Conservation (phyloP, 2,888 invertebrate species). For the Helicoverpa assulta region DNA sequence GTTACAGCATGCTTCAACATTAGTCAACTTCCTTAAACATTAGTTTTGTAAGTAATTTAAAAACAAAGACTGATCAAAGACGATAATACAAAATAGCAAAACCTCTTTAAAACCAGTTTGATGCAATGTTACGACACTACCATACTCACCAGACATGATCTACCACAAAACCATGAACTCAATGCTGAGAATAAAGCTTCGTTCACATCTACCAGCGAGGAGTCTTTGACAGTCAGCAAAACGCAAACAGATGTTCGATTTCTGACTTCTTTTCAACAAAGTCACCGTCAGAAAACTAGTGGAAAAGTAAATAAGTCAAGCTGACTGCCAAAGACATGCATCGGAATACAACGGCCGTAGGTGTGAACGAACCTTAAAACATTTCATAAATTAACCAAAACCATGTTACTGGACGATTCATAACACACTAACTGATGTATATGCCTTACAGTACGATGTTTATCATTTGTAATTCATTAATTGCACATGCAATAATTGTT, state of each 20-base stretch:
- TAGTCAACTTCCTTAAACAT: slow-evolving; percentile 17
- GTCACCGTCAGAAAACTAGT: too few species aligned
- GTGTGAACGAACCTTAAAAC: too few species aligned
- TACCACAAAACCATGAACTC: slow-evolving; percentile 25
- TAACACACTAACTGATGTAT: slow-evolving; percentile 39
- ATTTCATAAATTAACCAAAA: slow-evolving; percentile 53
- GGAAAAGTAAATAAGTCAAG: too few species aligned
- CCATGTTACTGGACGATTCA: slow-evolving; percentile 48
- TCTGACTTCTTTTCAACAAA: too few species aligned
- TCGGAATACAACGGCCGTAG: too few species aligned
- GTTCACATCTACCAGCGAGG: slow-evolving; percentile 16
- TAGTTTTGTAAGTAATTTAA: slow-evolving; percentile 40
- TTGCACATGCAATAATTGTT: slow-evolving; percentile 64
- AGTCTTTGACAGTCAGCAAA: too few species aligned
- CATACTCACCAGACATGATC: slow-evolving; percentile 63
- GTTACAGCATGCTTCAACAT: slow-evolving; percentile 46
- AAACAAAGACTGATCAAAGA: slow-evolving; percentile 30
- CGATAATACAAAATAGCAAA: slow-evolving; percentile 20
- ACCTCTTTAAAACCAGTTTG: not conserved
- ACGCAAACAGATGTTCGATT: too few species aligned
- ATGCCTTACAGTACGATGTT: slow-evolving; percentile 45
- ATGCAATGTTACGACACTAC: slow-evolving; percentile 52
- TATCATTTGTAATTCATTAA: slow-evolving; percentile 43
- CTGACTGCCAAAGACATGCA: too few species aligned
- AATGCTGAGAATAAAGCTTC: slow-evolving; percentile 27